Base-by-base conservation (phyloP, 2,888 invertebrate species). In the Petrolisthes manimaculis region DNA sequence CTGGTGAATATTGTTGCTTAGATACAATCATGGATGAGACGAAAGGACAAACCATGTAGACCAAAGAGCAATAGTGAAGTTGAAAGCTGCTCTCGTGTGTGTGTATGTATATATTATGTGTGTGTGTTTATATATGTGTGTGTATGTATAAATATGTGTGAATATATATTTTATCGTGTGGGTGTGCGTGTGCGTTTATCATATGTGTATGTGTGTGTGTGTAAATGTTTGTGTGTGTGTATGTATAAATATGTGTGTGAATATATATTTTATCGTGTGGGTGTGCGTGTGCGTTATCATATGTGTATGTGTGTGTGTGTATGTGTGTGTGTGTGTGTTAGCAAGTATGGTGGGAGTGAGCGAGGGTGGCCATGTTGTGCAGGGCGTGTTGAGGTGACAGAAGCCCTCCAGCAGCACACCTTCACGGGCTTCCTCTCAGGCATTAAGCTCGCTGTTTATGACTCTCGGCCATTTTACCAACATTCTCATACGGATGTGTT, bases 121-220 rank as follows among this genome's bases (percentile, higher is more conserved):
- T 69, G 79, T 85, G 54, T 86, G 77, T 78, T 71, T 37, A 54
- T 81, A 51, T 79, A 71, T 80, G 80, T 84, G 78, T 79, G 53
- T 67, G 79, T 71, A 21, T 80, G 71, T 71, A 74, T 83, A 3
- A 3, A 3, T 82, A 24, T 61, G 18, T 9, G 61, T 61, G 61
- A 9, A 14, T 61, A 14, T 61, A 61, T 61, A 61, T 61, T 5
- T 2, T 18, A n/a, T 71, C 24, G 53, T 37, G 51, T 69, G 79
- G 78, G 54, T 86, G 77, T 78, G 80, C 78, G 78, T 79, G 53
- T 67, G 79, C n/a, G n/a, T n/a, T n/a, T n/a, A n/a, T n/a, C n/a
- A n/a, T 71, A 21, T 80, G 71, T 71, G 71, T 83, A 21, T 75
- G 21, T 75, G 21, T 75, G 75, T n/a, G 21, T n/a, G 21, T 21